Evolutionary conservation across 2,888 invertebrate species (phyloP), one percentile per base, ranked within the genome.

Genomic region (Anoncus sp.): DNA sequence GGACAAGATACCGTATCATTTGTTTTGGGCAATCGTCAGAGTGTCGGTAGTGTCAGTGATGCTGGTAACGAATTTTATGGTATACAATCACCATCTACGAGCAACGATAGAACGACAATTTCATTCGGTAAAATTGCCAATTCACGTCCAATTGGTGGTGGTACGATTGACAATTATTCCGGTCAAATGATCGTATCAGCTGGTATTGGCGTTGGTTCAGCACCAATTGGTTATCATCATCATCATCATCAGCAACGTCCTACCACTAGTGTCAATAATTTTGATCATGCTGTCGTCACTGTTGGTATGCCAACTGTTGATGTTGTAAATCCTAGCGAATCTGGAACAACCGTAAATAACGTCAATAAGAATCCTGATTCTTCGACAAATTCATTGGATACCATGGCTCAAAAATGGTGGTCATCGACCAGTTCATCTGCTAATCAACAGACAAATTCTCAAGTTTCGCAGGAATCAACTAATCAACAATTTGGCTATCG

Each of bases 1-100:
- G 93, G 93, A 65, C 94, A 94, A 85, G 93, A 94, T 74, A 94
- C 93, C 0, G 94, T 94, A 0, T 93, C 94, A 0, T 94, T 94
- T 85, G 94, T 95, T 0, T 91, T 94, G 1, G 94, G 94, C 4
- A 93, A 94, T 82, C 93, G 94, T 72, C 94, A 94, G 83, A 93
- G 93, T 73, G 94, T 77, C 67, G 71, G 74, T 22, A 53, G 66
- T 69, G 59, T 40, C n/a, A 47, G 35, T 27, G 74, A 81, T 43
- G 31, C 62, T 80, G 79, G 60, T 47, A 71, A n/a, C 10, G 71
- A 72, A 24, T 79, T 72, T 51, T 79, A 78, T 47, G 65, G 71
- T 6, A 38, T 78, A 10, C 70, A 70, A n/a, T 27, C 70, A 1
- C 35, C 82, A 70, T 22, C 60, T 31, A 31, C 62, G 73, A n/a